Evolutionary conservation across 2,113 vertebrate genomes (phyloP).

Genomic region (Podarcis raffonei): DNA sequence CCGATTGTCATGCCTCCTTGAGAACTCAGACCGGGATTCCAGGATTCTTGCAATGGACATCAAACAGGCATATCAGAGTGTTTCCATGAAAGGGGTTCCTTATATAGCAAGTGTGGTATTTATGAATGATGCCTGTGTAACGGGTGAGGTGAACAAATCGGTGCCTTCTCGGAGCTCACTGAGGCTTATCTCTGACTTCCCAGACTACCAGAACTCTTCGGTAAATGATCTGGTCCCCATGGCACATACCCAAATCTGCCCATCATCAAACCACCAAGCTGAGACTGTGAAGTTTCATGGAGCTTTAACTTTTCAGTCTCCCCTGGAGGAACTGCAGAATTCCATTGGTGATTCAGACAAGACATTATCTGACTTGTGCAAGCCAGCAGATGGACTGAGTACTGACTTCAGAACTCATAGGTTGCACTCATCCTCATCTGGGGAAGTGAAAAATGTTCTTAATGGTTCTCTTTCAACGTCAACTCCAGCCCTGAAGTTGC

Average conservation of each 20-base stretch:
- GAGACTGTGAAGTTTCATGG: conserved; percentile 48
- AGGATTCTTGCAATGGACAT: conserved; percentile 46
- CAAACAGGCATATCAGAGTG: conserved; percentile 35
- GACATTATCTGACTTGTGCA: conserved; percentile 44
- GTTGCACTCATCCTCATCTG: conserved; percentile 81
- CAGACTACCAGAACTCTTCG: conserved; percentile 43
- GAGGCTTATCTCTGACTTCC: conserved; percentile 47
- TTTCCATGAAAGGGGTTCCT: conserved; percentile 2
- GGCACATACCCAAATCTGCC: neutral
- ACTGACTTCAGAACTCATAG: conserved; percentile 80
- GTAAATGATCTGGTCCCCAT: conserved; percentile 24
- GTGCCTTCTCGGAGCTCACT: conserved; percentile 43
- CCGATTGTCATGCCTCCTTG: conserved; percentile 18
- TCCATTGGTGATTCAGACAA: conserved; percentile 38
- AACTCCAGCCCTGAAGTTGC: conserved; percentile 55
- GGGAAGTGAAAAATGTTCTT: conserved; percentile 71
- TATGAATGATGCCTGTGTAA: conserved; percentile 35
- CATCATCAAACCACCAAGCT: conserved; percentile 12
- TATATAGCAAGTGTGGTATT: conserved; percentile 50
- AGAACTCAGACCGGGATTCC: conserved; percentile 54
- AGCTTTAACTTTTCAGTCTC: conserved; percentile 37
- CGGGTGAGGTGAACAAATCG: conserved; percentile 36
- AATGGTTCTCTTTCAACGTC: conserved; percentile 60
- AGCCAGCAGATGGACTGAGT: conserved; percentile 79
- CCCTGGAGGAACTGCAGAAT: conserved; percentile 31